These are phyloP conservation scores for Bambusicola thoracicus DNA, from an alignment of 2,113 vertebrate genomes.

Conservation along the genomic window DNA sequence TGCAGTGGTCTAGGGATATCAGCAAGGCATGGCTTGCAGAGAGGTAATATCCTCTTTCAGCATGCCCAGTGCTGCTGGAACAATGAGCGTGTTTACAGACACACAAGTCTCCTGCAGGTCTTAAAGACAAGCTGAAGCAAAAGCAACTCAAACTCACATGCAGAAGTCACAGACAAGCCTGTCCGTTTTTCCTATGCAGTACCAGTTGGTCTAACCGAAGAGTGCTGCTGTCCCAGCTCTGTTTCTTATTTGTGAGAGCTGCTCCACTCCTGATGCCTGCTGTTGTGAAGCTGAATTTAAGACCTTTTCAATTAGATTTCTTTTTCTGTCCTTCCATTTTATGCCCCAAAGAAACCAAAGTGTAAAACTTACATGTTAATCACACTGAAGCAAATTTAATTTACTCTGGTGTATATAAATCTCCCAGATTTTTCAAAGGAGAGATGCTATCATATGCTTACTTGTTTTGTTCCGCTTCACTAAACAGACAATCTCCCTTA, in stretches of 20 bases:
- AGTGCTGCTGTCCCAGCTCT: neutral
- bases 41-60: slow-evolving; percentile 38
- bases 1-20: slow-evolving; percentile 26
- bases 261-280: neutral
- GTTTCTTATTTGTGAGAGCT: neutral
- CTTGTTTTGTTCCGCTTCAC: slow-evolving; percentile 36
- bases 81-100: slow-evolving; percentile 1
- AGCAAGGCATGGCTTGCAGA: slow-evolving; percentile 33
- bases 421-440: slow-evolving; percentile 41
- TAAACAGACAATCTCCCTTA: slow-evolving; percentile 50
- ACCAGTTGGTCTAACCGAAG: neutral
- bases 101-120: neutral
- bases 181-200: neutral
- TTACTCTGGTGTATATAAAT: slow-evolving; percentile 3
- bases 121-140: slow-evolving; percentile 16
- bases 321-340: neutral
- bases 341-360: neutral
- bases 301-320: neutral
- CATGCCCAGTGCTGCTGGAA: neutral
- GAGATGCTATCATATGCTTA: slow-evolving; percentile 27
- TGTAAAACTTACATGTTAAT: neutral
- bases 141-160: neutral
- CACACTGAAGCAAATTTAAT: neutral
- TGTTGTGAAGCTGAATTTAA: neutral
- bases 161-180: neutral